These are phyloP conservation scores for Tuberolachnus salignus DNA, from an alignment of 2,888 invertebrate species.

Conservation along the genomic window DNA sequence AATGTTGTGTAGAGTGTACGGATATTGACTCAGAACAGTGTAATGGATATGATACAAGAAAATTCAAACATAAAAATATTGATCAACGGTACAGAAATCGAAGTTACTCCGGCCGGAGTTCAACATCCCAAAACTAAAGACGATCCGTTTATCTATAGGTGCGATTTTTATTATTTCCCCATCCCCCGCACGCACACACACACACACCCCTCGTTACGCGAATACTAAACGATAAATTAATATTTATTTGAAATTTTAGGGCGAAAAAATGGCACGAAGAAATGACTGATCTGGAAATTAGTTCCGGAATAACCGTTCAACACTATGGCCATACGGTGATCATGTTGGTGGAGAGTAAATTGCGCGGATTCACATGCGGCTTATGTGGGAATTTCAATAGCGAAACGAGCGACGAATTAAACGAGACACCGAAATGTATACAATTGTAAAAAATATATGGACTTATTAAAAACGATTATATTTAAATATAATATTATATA, in stretches of 20 bases:
- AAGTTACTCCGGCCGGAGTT: slow-evolving; percentile 19
- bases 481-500: slow-evolving; percentile 41
- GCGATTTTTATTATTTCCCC: no score
- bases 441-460: slow-evolving; percentile 39
- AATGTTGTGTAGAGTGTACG: slow-evolving; percentile 2
- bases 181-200: no score
- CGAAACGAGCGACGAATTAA: slow-evolving; percentile 59
- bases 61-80: slow-evolving; percentile 30
- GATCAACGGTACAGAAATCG: slow-evolving; percentile 39
- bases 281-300: slow-evolving; percentile 60
- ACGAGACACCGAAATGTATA: slow-evolving; percentile 38
- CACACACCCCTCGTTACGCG: no score
- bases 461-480: slow-evolving; percentile 36
- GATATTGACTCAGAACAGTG: slow-evolving; percentile 21
- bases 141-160: slow-evolving; percentile 41
- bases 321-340: slow-evolving; percentile 60
- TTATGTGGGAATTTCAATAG: slow-evolving; percentile 61
- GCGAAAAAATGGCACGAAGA: slow-evolving; percentile 60
- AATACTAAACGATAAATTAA: neutral
- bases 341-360: slow-evolving; percentile 59
- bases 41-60: slow-evolving; percentile 43
- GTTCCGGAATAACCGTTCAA: slow-evolving; percentile 60
- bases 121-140: slow-evolving; percentile 46
- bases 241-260: slow-evolving; percentile 31
- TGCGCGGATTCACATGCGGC: slow-evolving; percentile 60